Evolutionary conservation across 2,888 invertebrate genomes (phyloP), one percentile per base, ranked within the genome.

Genomic region (Rhamnusium bicolor): DNA sequence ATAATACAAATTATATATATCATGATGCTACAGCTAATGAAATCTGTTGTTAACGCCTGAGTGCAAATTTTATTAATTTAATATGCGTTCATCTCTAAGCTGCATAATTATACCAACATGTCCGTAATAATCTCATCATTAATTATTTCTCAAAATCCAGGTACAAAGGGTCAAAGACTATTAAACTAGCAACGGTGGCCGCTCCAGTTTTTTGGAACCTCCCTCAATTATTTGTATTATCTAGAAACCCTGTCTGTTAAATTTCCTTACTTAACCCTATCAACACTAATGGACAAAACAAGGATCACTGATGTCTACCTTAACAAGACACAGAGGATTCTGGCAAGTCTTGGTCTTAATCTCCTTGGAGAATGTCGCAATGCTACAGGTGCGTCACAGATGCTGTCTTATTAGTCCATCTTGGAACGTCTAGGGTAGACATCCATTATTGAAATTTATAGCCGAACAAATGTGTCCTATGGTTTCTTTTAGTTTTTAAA

Each of bases 211-310:
- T 62, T 49, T 24, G 16, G 49, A 6, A 14, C 47, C 62, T 27
- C 51, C 51, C 51, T 65, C 19, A 65, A 65, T 65, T 65, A 65
- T 65, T 32, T 32, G 53, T 14, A 53, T 53, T 65, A 53, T n/a
- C 46, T 19, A 47, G 29, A 46, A 49, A 58, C 29, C 19, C 16
- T 16, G 61, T 71, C 56, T 66, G 72, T 73, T 56, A 71, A 69
- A 66, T 40, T 56, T 66, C 49, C 67, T 60, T 54, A 46, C 60
- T 53, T 61, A 63, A 72, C 70, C 69, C 74, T 66, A 69, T 71
- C 74, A 69, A 66, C 74, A 60, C 71, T 69, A 76, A 76, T 74
- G 72, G 72, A 72, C 58, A 54, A 69, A 56, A 74, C 70, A 74
- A 74, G 71, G 76, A 76, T 71, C 70, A 72, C 46, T 61, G 54